Percentiles rank a stretch among this genome's conserved stretches.
phyloP scores from a whole-genome alignment of 2,113 vertebrate genomes.

The Dissostichus mawsoni region DNA sequence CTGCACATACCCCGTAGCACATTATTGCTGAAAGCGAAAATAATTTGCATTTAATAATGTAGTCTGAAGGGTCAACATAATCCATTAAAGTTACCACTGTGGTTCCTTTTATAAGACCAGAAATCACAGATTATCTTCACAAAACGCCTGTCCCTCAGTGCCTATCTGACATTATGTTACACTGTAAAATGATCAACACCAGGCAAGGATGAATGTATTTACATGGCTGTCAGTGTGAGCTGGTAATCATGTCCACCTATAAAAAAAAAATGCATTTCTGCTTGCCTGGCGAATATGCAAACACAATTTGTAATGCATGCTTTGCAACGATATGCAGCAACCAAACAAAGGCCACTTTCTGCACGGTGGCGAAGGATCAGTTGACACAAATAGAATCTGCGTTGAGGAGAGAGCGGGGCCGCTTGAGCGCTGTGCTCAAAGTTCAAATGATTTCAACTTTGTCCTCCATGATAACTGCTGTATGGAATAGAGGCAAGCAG shows the following conservation, averaged over 20 bases:
- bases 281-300: constrained; percentile 1
- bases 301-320: not conserved
- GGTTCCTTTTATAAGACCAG: not conserved
- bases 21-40: constrained; percentile 35
- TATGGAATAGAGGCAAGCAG: no score
- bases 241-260: constrained; percentile 11
- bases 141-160: constrained; percentile 9
- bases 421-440: no score
- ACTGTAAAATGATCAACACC: constrained; percentile 1
- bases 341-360: constrained; percentile 12
- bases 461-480: no score
- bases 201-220: constrained; percentile 18
- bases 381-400: no score
- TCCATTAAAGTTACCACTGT: constrained; percentile 20
- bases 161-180: not conserved
- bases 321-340: not conserved
- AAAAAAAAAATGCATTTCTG: constrained; percentile 18
- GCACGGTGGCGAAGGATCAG: not conserved
- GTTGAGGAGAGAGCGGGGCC: no score
- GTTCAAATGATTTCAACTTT: no score
- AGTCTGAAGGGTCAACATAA: constrained; percentile 20
- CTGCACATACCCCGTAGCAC: constrained; percentile 8
- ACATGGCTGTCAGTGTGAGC: constrained; percentile 10
- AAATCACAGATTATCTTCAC: constrained; percentile 11
- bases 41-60: constrained; percentile 38